phyloP scores from a whole-genome alignment of 2,113 vertebrate genomes.

The Bambusicola thoracicus region DNA sequence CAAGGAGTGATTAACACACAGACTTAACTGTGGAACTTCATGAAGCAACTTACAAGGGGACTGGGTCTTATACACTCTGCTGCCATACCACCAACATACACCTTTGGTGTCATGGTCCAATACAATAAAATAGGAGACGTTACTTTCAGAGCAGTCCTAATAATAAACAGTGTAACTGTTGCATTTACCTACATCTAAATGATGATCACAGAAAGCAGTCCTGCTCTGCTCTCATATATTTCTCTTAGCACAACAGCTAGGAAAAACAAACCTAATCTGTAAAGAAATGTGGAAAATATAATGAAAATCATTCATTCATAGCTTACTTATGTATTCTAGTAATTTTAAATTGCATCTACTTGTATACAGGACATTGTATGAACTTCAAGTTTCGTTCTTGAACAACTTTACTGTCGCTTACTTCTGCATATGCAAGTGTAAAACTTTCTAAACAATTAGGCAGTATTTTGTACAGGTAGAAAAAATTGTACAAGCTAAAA shows the following conservation, averaged over 20 bases:
- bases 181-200: neutral
- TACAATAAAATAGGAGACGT: neutral
- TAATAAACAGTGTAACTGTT: neutral
- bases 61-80: neutral
- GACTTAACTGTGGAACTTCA: neutral
- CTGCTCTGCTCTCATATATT: neutral
- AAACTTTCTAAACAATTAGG: neutral
- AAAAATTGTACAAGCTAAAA: neutral
- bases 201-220: neutral
- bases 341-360: neutral
- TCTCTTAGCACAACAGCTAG: neutral
- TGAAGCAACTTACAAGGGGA: fast-evolving
- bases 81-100: too few relatives aligned
- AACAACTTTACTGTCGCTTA: neutral
- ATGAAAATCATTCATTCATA: neutral
- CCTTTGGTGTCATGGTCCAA: too few relatives aligned
- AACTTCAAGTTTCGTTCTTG: neutral
- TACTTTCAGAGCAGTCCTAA: neutral
- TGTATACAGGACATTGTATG: neutral
- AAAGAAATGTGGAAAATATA: neutral
- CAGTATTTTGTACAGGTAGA: neutral
- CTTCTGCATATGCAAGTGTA: neutral
- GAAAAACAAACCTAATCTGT: neutral
- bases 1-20: neutral
- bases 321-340: neutral